Evolutionary conservation across 2,888 invertebrate genomes (phyloP).

Genomic region (Koerneria pararmatus): DNA sequence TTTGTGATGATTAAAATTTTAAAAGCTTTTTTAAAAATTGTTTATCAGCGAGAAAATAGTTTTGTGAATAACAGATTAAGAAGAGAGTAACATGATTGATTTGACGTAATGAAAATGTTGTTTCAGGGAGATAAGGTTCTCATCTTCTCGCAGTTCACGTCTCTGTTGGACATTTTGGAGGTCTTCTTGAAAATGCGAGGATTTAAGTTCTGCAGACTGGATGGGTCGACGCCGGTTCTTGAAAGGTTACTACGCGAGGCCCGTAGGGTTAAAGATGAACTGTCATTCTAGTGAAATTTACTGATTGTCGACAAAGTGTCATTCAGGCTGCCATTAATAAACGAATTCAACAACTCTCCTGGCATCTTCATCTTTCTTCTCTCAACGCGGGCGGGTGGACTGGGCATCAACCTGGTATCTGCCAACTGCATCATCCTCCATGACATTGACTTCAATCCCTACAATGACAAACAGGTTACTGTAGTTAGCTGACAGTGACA

Average conservation of each 20-base stretch:
- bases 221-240: constrained; percentile 82
- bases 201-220: constrained; percentile 76
- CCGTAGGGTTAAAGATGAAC: no score
- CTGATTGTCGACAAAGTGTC: constrained; percentile 4
- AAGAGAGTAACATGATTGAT: no score
- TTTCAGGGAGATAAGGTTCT: constrained; percentile 70
- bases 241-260: no score
- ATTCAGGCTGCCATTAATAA: constrained; percentile 81
- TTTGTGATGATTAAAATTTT: no score
- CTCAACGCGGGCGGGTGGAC: constrained; percentile 76
- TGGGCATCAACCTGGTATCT: constrained; percentile 86
- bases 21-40: neutral
- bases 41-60: neutral
- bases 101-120: no score
- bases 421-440: constrained; percentile 93
- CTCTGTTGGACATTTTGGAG: constrained; percentile 87
- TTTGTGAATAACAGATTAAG: no score
- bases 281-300: no score
- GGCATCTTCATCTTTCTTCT: constrained; percentile 44
- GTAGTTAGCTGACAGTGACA: constrained; percentile 64
- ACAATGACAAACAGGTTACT: constrained; percentile 93
- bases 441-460: constrained; percentile 96
- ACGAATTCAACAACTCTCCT: constrained; percentile 73
- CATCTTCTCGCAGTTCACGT: constrained; percentile 92
- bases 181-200: constrained; percentile 73